phyloP scores from a whole-genome alignment of 1,140 invertebrate genomes.

The Heliothis virescens region DNA sequence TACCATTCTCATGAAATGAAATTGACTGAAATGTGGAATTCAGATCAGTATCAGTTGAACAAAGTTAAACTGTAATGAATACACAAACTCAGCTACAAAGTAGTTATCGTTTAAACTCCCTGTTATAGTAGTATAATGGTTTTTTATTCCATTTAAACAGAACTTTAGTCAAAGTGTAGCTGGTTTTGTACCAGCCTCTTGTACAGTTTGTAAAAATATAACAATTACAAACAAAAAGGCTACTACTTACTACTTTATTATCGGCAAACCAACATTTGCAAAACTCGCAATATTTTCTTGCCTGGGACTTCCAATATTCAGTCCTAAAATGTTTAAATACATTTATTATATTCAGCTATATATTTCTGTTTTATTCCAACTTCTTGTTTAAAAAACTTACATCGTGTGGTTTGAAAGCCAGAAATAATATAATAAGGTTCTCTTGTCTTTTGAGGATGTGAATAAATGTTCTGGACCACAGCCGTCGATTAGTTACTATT shows the following conservation, averaged over 20 bases:
- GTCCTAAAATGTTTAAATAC: slow-evolving; percentile 88
- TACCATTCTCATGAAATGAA: slow-evolving; percentile 98
- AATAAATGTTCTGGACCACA: too few species aligned
- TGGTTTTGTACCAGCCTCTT: background rate
- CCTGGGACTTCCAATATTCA: slow-evolving; percentile 99
- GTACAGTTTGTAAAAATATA: background rate
- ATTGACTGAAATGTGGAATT: slow-evolving; percentile 89
- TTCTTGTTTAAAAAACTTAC: background rate
- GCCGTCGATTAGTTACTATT: too few species aligned
- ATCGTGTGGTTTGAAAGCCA: background rate
- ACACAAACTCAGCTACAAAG: too few species aligned
- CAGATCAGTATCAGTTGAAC: background rate
- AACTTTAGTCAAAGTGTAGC: background rate
- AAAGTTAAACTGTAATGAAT: background rate
- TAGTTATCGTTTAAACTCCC: background rate
- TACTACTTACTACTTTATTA: slow-evolving; percentile 94
- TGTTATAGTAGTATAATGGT: background rate
- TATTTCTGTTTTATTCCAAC: too few species aligned
- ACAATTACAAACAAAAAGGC: background rate
- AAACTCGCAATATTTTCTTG: slow-evolving; percentile 98
- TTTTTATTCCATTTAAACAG: background rate
- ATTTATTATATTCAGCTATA: background rate
- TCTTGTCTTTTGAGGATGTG: too few species aligned
- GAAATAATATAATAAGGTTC: background rate
- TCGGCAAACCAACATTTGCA: slow-evolving; percentile 99